Evolutionary conservation across 1,140 invertebrate species (phyloP).

Genomic region (Drosophila carrolli): DNA sequence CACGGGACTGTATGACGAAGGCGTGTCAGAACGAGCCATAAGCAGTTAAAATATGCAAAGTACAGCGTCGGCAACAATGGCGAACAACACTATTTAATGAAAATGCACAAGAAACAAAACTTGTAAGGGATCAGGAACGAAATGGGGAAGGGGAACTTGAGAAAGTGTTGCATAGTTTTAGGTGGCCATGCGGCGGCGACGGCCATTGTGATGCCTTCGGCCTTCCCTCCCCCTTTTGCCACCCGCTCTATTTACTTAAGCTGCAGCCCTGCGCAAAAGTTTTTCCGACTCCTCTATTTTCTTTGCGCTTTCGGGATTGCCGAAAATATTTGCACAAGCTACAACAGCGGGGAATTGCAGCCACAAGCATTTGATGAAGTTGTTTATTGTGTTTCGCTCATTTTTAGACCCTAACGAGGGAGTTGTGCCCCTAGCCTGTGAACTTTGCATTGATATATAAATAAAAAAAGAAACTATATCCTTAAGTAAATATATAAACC

Average conservation of each 20-base stretch:
- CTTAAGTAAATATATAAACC: too few species aligned
- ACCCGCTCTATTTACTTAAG: conserved; percentile 65
- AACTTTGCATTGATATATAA: too few species aligned
- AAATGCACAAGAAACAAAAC: conserved; percentile 59
- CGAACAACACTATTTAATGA: conserved; percentile 73
- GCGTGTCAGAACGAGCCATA: conserved; percentile 39
- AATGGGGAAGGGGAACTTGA: conserved; percentile 30
- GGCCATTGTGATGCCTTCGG: conserved; percentile 41
- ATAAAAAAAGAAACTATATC: too few species aligned
- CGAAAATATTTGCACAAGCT: conserved; percentile 64
- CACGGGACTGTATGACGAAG: neutral
- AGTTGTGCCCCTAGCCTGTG: neutral
- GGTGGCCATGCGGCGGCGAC: conserved; percentile 36
- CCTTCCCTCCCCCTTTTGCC: neutral
- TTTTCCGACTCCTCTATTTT: conserved; percentile 56
- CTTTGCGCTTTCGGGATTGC: conserved; percentile 61
- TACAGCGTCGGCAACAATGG: conserved; percentile 41
- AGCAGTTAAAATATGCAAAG: conserved; percentile 76
- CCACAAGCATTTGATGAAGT: conserved; percentile 73
- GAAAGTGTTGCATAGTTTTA: conserved; percentile 77
- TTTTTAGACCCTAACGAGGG: conserved; percentile 12
- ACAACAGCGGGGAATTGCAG: conserved; percentile 36
- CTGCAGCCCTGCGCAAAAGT: conserved; percentile 48
- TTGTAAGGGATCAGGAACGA: conserved; percentile 40
- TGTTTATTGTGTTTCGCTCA: conserved; percentile 50